Evolutionary conservation across 2,113 vertebrate species (phyloP).

Genomic region (Hystrix cristata): DNA sequence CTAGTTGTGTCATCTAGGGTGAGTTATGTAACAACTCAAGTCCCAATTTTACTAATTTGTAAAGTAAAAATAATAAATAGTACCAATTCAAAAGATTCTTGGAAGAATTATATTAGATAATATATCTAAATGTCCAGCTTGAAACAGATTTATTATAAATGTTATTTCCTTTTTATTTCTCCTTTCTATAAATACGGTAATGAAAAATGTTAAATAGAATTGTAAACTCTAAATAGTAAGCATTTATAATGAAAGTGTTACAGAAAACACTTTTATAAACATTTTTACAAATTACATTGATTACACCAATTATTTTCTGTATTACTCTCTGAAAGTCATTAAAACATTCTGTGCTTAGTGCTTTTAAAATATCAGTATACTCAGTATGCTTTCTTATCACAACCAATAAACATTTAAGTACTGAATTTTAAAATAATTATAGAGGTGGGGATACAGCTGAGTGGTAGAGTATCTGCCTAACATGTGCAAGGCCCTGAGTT

Average conservation of each 20-base stretch:
- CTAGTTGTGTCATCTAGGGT: background rate
- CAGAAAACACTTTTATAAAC: background rate
- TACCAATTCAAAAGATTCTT: background rate
- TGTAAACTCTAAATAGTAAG: slow-evolving; percentile 9
- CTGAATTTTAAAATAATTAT: background rate
- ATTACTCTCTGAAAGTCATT: slow-evolving; percentile 1
- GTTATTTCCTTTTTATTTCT: background rate
- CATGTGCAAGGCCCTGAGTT: background rate
- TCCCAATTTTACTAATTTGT: background rate
- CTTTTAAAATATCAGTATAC: background rate
- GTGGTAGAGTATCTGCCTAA: background rate
- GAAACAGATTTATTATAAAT: background rate
- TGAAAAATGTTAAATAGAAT: background rate
- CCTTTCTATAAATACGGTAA: background rate
- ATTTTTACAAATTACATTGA: slow-evolving; percentile 23
- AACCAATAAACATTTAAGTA: slow-evolving; percentile 20
- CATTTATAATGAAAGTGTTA: background rate
- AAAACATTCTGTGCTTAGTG: slow-evolving; percentile 10
- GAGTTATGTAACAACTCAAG: background rate
- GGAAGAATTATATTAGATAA: background rate
- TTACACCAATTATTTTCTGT: background rate
- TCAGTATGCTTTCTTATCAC: background rate
- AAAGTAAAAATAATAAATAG: background rate
- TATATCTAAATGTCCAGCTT: background rate
- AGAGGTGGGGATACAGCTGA: background rate